phyloP scores from a whole-genome alignment of 2,797 vertebrate genomes.

The Phyllotis vaccarum region DNA sequence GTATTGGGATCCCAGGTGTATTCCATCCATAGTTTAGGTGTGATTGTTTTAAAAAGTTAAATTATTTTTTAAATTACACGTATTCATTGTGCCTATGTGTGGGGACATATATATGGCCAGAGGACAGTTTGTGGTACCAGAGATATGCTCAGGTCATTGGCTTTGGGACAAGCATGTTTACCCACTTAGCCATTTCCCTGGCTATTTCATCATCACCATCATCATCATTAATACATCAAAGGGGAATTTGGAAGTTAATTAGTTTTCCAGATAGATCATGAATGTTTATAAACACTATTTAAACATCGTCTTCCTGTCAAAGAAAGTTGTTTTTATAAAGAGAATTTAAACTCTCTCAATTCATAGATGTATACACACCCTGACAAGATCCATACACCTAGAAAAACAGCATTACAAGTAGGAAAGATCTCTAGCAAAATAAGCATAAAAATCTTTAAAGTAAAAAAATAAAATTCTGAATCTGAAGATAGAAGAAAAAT shows the following conservation, averaged over 20 bases:
- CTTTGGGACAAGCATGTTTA: neutral
- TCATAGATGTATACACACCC: constrained; percentile 13
- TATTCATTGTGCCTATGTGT: neutral
- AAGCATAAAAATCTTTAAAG: constrained; percentile 10
- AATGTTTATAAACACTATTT: constrained; percentile 6
- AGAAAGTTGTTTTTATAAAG: constrained; percentile 48
- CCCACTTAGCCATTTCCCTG: neutral
- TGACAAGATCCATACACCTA: neutral
- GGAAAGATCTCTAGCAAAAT: constrained; percentile 41
- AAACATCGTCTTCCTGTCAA: constrained; percentile 60
- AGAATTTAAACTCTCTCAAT: constrained; percentile 44
- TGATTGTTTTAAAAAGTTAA: constrained; percentile 53
- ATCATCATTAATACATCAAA: neutral
- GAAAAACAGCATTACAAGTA: constrained; percentile 30
- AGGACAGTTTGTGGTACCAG: neutral
- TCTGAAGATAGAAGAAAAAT: constrained; percentile 22
- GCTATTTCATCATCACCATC: neutral
- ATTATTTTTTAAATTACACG: constrained; percentile 37
- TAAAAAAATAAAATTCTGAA: constrained; percentile 30
- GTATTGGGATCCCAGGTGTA: neutral
- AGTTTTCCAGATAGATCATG: neutral
- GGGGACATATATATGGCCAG: neutral
- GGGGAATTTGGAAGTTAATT: constrained; percentile 16
- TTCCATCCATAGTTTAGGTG: neutral
- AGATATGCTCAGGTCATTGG: neutral